Percentiles rank a stretch among this genome's conserved stretches.
Evolutionary conservation across 2,888 invertebrate genomes (phyloP).

Genomic region (Oligia fasciuncula): DNA sequence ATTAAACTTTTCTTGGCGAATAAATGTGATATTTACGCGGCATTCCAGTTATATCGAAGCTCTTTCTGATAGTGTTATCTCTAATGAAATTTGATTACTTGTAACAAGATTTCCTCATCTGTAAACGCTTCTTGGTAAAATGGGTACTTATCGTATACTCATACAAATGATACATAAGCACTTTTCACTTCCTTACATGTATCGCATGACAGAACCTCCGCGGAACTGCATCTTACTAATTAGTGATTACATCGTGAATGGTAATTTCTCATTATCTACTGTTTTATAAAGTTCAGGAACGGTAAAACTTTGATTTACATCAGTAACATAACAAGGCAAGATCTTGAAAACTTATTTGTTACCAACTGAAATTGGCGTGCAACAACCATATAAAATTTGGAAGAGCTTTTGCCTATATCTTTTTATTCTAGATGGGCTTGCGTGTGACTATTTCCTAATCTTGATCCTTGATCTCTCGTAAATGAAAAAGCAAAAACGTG

Average conservation of each 20-base stretch:
- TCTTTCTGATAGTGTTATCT: conserved; percentile 21
- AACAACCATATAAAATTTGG: background rate
- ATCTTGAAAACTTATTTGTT: background rate
- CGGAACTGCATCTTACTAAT: conserved; percentile 29
- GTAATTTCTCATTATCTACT: conserved; percentile 5
- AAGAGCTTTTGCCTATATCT: background rate
- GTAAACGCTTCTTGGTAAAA: conserved; percentile 29
- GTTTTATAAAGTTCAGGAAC: conserved; percentile 22
- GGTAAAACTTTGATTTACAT: conserved; percentile 25
- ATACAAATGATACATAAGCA: conserved; percentile 30
- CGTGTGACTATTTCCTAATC: background rate
- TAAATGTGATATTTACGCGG: conserved; percentile 32
- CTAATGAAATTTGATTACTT: conserved; percentile 31
- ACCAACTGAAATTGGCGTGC: background rate
- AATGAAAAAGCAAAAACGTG: background rate
- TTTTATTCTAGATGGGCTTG: background rate
- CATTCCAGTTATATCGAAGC: conserved; percentile 21
- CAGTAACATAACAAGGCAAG: background rate
- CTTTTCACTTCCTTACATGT: conserved; percentile 27
- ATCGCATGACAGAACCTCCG: background rate
- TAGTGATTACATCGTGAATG: conserved; percentile 22
- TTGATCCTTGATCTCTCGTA: background rate
- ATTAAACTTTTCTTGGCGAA: conserved; percentile 18
- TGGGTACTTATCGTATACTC: conserved; percentile 13
- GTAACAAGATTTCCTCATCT: conserved; percentile 21